Evolutionary conservation across 2,888 invertebrate genomes (phyloP), one percentile per base, ranked within the genome.

Genomic region (Tipula unca): DNA sequence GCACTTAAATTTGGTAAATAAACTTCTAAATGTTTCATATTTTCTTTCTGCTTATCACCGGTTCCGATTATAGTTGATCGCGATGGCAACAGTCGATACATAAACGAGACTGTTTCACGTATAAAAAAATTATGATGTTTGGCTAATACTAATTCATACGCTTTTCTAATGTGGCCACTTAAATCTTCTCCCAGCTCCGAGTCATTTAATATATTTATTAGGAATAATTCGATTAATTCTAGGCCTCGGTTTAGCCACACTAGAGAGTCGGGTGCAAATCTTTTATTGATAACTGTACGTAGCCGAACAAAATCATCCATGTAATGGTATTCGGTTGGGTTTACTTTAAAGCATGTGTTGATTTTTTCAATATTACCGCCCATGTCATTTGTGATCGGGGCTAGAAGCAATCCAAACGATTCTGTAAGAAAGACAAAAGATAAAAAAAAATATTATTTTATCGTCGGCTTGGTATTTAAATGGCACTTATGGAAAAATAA

Each of bases 321-420:
- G 89, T 93, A 94, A 82, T 92, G 91, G 88, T 92, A 91, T 86
- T 89, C 91, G 85, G 91, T 89, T 85, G 90, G 90, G 88, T 95
- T 92, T 88, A 91, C 91, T 69, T 91, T 89, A 88, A 93, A 94
- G 87, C 90, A 90, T 87, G 91, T 92, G 82, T 90, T 91, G 86
- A 95, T 91, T 93, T 95, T 95, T 94, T 93, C 92, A 87, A 96
- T 94, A 90, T 96, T 96, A 88, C 94, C 94, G 90, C 93, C 93
- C 93, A 96, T 95, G 89, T 96, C 96, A 90, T 93, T 93, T 88
- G 94, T 94, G 69, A 96, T 94, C 32, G 95, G 95, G 84, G 93
- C 92, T 90, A 96, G 95, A 17, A 94, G 91, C 90, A 93, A 94
- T 85, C 96, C 96, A 89, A 96, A 93, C 87, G 93, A 92, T 88